Evolutionary conservation across 2,797 vertebrate genomes (phyloP).

Genomic region (Fratercula arctica): DNA sequence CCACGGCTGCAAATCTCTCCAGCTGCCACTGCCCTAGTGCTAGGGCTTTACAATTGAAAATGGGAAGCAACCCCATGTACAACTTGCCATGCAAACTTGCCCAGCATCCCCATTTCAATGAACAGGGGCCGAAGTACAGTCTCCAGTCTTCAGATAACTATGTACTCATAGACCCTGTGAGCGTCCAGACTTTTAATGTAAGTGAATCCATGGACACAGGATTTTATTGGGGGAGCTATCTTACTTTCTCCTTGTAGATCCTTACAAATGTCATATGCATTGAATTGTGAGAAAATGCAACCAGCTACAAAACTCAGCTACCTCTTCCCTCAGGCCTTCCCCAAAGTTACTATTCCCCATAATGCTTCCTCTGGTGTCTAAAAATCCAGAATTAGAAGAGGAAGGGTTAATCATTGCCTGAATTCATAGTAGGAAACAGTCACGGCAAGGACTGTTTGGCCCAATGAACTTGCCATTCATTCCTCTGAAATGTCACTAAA

Average conservation of each 20-base stretch:
- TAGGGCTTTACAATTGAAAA: background rate
- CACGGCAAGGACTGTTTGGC: background rate
- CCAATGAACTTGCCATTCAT: constrained; percentile 19
- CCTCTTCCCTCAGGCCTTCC: background rate
- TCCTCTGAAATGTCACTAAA: constrained; percentile 34
- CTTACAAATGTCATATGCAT: background rate
- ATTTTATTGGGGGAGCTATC: background rate
- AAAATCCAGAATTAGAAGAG: background rate
- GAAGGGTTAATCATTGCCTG: background rate
- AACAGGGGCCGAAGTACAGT: background rate
- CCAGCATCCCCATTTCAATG: background rate
- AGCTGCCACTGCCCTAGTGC: background rate
- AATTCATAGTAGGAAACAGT: background rate
- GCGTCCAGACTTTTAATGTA: background rate
- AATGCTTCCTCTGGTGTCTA: background rate
- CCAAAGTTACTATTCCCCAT: background rate
- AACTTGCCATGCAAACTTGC: background rate
- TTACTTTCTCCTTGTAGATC: background rate
- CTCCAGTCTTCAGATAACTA: background rate
- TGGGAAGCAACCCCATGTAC: fast-evolving
- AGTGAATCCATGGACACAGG: background rate
- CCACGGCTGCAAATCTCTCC: background rate
- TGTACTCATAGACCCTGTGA: background rate
- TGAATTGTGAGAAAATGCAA: background rate
- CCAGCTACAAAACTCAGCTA: background rate